Evolutionary conservation across 1,140 invertebrate species (phyloP), one percentile per base, ranked within the genome.

Genomic region (Macrostomum lignano): DNA sequence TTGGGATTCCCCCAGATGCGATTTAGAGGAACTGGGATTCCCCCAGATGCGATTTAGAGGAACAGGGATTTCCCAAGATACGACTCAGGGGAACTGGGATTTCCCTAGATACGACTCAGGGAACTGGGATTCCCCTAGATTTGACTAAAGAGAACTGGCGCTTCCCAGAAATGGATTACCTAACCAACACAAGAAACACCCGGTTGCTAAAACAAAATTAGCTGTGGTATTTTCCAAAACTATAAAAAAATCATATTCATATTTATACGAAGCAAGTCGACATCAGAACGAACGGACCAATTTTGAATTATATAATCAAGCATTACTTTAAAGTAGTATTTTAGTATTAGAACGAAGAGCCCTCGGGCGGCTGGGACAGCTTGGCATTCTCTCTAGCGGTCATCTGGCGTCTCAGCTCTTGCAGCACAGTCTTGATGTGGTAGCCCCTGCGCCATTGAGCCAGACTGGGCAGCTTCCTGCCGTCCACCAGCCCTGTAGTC

Each of bases 341-440:
- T 5, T 9, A 28, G 3, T 28, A n/a, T 28, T 28, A 28, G 19
- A 28, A 28, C 19, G 26, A 15, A 15, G 26, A 28, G 15, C 42
- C 42, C 21, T 54, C 51, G n/a, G 47, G 38, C 13, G 49, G 51
- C 39, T 54, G 51, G 5, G 40, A 72, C 44, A 91, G 65, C 66
- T 84, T 86, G 69, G 81, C 71, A 60, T 94, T 94, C 59, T 93
- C 82, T 60, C 88, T 91, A 37, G 77, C 61, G 40, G 76, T 77
- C 81, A 91, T 88, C 48, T 78, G 40, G 40, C 49, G 43, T 34
- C 60, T 46, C 31, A 93, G 65, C 59, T 84, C 78, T 61, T 81
- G 77, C 37, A 93, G 66, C 44, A 88, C 69, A 47, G 75, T 77
- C 64, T 88, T 88, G 58, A 91, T 82, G 45, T 78, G 78, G 51